Conservation (phyloP, 1,140 invertebrate genomes). For the Halotydeus destructor region DNA sequence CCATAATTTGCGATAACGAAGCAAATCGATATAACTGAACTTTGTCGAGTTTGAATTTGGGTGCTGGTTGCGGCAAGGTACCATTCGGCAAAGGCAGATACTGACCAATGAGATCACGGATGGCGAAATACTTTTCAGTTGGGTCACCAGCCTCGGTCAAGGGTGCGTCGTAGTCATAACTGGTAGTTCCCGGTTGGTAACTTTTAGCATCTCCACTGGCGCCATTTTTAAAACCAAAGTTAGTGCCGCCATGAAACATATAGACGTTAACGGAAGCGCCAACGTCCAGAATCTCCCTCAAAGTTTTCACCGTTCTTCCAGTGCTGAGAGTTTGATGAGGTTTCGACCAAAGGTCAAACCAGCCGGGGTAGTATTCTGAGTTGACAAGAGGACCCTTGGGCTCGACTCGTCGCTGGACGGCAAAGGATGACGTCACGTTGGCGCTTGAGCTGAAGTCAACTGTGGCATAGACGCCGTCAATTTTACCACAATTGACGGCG, state of each 20-base stretch:
- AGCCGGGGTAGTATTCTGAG: conserved; percentile 70
- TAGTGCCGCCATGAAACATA: conserved; percentile 16
- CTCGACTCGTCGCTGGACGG: conserved; percentile 28
- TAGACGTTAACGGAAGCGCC: conserved; percentile 22
- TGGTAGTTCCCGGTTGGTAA: conserved; percentile 23
- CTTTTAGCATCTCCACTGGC: neutral
- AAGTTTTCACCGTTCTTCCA: conserved; percentile 7
- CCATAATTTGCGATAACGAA: conserved; percentile 1
- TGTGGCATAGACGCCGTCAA: conserved; percentile 41
- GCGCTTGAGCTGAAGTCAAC: conserved; percentile 45
- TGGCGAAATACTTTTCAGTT: conserved; percentile 25
- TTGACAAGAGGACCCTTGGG: conserved; percentile 50
- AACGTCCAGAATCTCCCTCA: conserved; percentile 19
- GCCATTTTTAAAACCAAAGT: conserved; percentile 14
- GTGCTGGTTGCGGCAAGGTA: conserved; percentile 1
- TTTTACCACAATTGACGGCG: conserved; percentile 37
- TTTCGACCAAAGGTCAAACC: conserved; percentile 39
- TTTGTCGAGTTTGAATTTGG: conserved; percentile 1
- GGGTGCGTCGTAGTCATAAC: conserved; percentile 31
- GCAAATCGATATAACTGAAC: neutral
- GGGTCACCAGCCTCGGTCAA: conserved; percentile 29
- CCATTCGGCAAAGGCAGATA: conserved; percentile 3
- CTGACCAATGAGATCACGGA: conserved; percentile 24
- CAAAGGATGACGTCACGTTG: conserved; percentile 6
- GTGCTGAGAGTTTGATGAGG: conserved; percentile 16